These are phyloP conservation scores for Trachelus iudaicus DNA, from an alignment of 2,888 invertebrate genomes.

Conservation along the genomic window DNA sequence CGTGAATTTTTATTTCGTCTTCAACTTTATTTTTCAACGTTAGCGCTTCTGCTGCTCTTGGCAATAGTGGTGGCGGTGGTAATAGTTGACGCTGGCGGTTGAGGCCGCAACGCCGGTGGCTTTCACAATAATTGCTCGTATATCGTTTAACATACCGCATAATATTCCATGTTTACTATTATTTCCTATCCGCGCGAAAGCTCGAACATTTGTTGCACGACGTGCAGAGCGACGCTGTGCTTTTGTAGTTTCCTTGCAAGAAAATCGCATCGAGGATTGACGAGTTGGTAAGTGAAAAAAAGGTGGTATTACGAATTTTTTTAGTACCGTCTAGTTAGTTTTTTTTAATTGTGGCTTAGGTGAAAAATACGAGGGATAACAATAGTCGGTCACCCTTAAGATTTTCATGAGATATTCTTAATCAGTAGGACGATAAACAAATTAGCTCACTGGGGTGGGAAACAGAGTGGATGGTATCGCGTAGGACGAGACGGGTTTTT, in stretches of 20 bases:
- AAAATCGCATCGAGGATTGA: background rate
- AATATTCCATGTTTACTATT: constrained; percentile 15
- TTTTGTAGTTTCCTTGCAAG: background rate
- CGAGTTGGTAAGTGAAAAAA: too few species aligned
- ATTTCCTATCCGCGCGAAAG: constrained; percentile 6
- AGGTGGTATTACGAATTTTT: too few species aligned
- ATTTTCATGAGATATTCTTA: background rate
- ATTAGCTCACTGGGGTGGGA: background rate
- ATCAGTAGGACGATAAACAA: background rate
- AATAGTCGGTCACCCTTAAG: background rate
- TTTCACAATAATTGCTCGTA: constrained; percentile 23
- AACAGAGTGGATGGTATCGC: background rate
- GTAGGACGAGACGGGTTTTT: background rate
- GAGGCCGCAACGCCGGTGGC: constrained; percentile 9
- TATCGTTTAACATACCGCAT: constrained; percentile 13
- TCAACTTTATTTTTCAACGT: constrained; percentile 4
- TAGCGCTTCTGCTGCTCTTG: background rate
- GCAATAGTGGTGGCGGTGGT: background rate
- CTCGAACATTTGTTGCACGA: background rate
- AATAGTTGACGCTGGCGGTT: background rate
- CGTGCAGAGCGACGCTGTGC: background rate
- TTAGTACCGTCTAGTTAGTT: background rate
- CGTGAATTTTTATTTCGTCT: background rate
- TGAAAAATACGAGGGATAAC: background rate
- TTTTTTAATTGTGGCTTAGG: background rate